These are phyloP conservation scores for Monochamus alternatus DNA, from an alignment of 2,888 invertebrate genomes.

Conservation along the genomic window DNA sequence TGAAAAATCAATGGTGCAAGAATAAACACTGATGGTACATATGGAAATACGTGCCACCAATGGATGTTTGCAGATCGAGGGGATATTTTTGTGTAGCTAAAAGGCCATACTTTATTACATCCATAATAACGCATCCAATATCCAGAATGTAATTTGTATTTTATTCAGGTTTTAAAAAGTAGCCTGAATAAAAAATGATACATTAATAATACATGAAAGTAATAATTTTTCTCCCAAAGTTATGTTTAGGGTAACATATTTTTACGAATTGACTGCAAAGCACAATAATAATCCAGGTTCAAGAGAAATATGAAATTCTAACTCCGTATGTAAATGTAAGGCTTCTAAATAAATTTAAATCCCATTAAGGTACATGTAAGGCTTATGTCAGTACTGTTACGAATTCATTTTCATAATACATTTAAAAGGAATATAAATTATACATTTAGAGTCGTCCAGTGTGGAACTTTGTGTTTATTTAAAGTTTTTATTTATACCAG, in stretches of 20 bases:
- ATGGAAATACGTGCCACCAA: too few species aligned
- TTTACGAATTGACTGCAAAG: not conserved
- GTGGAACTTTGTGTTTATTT: not conserved
- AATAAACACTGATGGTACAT: too few species aligned
- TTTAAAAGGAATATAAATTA: slow-evolving; percentile 20
- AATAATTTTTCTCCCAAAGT: not conserved
- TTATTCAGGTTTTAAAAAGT: too few species aligned
- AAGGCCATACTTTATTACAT: too few species aligned
- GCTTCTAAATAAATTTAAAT: slow-evolving; percentile 51
- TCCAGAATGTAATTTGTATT: too few species aligned
- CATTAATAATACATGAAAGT: not conserved
- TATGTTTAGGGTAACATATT: not conserved
- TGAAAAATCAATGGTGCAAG: too few species aligned
- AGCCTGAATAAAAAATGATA: too few species aligned
- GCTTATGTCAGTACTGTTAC: slow-evolving; percentile 41
- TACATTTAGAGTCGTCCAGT: slow-evolving; percentile 3
- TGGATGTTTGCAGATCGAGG: too few species aligned
- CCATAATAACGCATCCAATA: too few species aligned
- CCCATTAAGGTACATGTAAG: slow-evolving; percentile 50
- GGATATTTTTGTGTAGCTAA: too few species aligned
- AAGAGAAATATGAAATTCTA: slow-evolving; percentile 47
- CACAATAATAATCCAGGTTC: slow-evolving; percentile 27
- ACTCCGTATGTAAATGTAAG: slow-evolving; percentile 44
- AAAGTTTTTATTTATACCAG: not conserved
- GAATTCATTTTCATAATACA: slow-evolving; percentile 19